Conservation (phyloP, 2,888 invertebrate species). For the Patella ulyssiponensis region DNA sequence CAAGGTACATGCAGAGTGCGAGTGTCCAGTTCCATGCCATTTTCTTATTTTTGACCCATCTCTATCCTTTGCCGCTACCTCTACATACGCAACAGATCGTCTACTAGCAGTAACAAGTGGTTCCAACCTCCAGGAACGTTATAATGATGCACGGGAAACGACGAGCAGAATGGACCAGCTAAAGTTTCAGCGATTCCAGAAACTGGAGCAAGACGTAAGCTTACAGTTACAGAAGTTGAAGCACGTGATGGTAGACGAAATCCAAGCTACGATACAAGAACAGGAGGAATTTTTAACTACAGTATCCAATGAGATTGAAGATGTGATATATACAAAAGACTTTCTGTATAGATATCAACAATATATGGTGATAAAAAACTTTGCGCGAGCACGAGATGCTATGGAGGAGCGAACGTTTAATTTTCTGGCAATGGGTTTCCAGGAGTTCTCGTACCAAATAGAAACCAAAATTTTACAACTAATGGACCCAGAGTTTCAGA, state of each 20-base stretch:
- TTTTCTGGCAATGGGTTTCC: conserved; percentile 48
- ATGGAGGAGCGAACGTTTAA: conserved; percentile 60
- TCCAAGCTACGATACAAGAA: conserved; percentile 32
- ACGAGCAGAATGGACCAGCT: conserved; percentile 46
- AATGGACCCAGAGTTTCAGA: conserved; percentile 22
- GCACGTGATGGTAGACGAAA: conserved; percentile 29
- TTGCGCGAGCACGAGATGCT: conserved; percentile 53
- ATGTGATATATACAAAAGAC: conserved; percentile 41
- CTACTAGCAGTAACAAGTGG: conserved; percentile 41
- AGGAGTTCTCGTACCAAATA: conserved; percentile 48
- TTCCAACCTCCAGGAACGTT: conserved; percentile 35
- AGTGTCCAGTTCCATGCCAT: conserved; percentile 59
- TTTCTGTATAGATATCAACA: conserved; percentile 51
- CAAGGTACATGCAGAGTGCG: conserved; percentile 38
- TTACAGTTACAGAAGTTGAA: conserved; percentile 31
- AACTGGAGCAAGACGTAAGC: conserved; percentile 28
- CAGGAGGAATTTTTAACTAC: conserved; percentile 33
- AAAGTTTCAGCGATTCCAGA: conserved; percentile 37
- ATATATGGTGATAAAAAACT: conserved; percentile 53
- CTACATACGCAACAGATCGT: conserved; percentile 48
- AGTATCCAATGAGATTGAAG: conserved; percentile 33
- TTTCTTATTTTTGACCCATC: conserved; percentile 56
- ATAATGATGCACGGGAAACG: conserved; percentile 41
- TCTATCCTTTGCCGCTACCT: conserved; percentile 58
- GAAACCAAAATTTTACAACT: conserved; percentile 31